Evolutionary conservation across 2,888 invertebrate species (phyloP), one percentile per base, ranked within the genome.

Genomic region (Lutraria lutraria): DNA sequence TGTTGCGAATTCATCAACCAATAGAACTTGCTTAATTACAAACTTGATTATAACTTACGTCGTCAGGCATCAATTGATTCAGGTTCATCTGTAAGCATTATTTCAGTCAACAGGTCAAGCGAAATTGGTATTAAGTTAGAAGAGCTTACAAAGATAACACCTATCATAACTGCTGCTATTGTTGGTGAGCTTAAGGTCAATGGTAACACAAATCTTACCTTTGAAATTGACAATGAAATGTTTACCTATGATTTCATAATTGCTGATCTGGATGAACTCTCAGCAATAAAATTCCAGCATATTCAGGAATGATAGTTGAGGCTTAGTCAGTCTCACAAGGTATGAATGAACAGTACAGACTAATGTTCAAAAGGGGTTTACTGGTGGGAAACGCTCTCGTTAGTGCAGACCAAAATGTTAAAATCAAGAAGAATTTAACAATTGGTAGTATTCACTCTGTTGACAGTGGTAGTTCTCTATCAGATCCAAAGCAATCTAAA

Each of bases 251-350:
- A n/a, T n/a, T n/a, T 92, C 43, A 19, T 92, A 29, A 85, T 90
- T 16, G 90, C 89, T 21, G 85, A 89, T 16, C 29, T 89, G 16
- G 60, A 80, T 53, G 72, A 84, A n/a, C 34, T 88, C 19, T 0
- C 52, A 16, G 91, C 89, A 15, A 89, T 91, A 60, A 34, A 52
- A 79, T 89, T 63, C 88, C 85, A 29, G 68, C 88, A 0, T 54
- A 87, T 34, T 79, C 87, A 52, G 83, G 83, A 68, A 83, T n/a
- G 13, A 21, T 16, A 31, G 29, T 82, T 0, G 31, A 29, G 25
- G 81, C 31, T 1, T 29, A 82, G 31, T 31, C 21, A 0, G 54
- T 31, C 43, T 52, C 52, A 4, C 34, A 68, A 0, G 82, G 86
- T 21, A 21, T 86, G 0, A 12, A 54, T 21, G 88, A 90, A 56